Percentiles rank a stretch among this genome's conserved stretches.
These are phyloP conservation scores for Tiphia femorata DNA, from an alignment of 2,888 invertebrate species.

Conservation along the genomic window DNA sequence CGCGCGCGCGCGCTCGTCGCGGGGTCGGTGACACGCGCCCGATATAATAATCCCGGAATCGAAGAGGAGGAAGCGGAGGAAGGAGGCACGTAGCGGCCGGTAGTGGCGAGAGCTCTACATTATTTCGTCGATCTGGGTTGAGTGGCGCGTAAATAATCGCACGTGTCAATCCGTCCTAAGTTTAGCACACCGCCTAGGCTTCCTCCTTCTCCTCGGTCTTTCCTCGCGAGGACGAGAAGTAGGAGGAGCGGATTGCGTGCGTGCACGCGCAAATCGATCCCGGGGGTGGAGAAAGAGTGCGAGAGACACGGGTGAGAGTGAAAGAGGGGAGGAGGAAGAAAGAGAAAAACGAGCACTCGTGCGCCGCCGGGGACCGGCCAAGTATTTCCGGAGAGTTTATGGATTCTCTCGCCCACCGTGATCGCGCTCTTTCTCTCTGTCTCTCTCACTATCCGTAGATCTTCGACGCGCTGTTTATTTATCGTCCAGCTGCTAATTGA, in stretches of 20 bases:
- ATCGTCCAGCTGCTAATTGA: slow-evolving; percentile 1
- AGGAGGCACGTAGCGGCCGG: too few species aligned
- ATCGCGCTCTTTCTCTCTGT: too few species aligned
- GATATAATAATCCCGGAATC: neutral
- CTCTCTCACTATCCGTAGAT: too few species aligned
- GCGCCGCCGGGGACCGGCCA: too few species aligned
- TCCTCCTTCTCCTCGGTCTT: too few species aligned
- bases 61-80: neutral
- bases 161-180: slow-evolving; percentile 44
- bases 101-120: too few species aligned
- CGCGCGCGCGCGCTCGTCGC: neutral
- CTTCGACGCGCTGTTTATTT: slow-evolving; percentile 5
- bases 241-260: too few species aligned
- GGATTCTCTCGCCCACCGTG: neutral
- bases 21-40: neutral
- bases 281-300: too few species aligned
- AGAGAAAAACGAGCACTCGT: too few species aligned
- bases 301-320: too few species aligned
- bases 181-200: slow-evolving; percentile 33
- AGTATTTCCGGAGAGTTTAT: slow-evolving; percentile 20
- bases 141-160: slow-evolving; percentile 44
- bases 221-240: too few species aligned
- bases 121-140: slow-evolving; percentile 31
- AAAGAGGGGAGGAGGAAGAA: neutral
- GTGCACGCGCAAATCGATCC: slow-evolving; percentile 17